Evolutionary conservation across 1,140 invertebrate genomes (phyloP).

Genomic region (Andrena cerasifolii): DNA sequence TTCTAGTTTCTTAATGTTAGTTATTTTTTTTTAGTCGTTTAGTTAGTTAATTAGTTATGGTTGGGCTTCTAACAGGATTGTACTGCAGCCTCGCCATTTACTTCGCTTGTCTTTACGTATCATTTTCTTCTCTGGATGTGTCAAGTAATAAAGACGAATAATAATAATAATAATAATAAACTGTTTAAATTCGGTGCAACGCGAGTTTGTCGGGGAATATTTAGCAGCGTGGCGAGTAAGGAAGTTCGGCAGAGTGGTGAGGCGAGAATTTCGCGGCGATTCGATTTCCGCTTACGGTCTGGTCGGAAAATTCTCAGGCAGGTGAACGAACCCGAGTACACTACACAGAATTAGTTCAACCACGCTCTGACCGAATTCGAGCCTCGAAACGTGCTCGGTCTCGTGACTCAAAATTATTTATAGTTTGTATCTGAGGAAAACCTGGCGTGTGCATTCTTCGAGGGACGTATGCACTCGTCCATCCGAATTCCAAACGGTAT

Average conservation of each 20-base stretch:
- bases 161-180: no score
- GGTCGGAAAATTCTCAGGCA: slow-evolving; percentile 53
- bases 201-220: background rate
- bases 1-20: no score
- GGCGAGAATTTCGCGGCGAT: background rate
- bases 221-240: background rate
- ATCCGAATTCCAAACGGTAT: background rate
- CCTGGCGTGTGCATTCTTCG: slow-evolving; percentile 19
- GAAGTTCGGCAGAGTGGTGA: no score
- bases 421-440: slow-evolving; percentile 65
- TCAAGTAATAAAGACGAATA: no score
- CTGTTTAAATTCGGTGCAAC: background rate
- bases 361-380: slow-evolving; percentile 70
- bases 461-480: no score
- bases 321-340: slow-evolving; percentile 75
- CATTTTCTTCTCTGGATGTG: no score
- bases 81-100: no score
- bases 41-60: no score
- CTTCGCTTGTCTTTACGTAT: no score
- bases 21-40: no score
- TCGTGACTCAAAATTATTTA: slow-evolving; percentile 73
- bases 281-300: slow-evolving; percentile 31
- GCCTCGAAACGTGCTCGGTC: slow-evolving; percentile 66
- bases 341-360: slow-evolving; percentile 76
- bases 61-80: no score